phyloP scores from a whole-genome alignment of 2,113 vertebrate genomes.

The Elephas maximus region DNA sequence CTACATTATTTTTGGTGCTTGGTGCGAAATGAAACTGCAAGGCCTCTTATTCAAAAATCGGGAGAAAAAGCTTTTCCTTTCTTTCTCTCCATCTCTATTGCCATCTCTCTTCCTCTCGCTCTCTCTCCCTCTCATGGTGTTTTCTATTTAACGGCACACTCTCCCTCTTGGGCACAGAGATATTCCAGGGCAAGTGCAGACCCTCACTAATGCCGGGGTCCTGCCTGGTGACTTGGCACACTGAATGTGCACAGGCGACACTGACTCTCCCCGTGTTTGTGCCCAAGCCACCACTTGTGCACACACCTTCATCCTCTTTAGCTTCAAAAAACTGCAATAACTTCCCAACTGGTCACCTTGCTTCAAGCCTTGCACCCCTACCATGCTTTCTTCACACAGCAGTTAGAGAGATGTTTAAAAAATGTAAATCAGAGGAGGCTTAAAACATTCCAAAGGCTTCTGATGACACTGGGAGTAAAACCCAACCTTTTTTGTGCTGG shows the following conservation, averaged over 20 bases:
- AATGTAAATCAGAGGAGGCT: not conserved
- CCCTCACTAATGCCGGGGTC: not conserved
- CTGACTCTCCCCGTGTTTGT: not conserved
- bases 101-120: not conserved
- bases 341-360: not conserved
- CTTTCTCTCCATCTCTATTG: not conserved
- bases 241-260: not conserved
- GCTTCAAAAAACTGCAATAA: not conserved
- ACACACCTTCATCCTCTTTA: not conserved
- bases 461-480: not conserved
- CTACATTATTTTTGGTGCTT: not conserved
- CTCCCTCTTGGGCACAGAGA: not conserved
- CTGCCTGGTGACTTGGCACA: not conserved
- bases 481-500: not conserved
- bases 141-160: not conserved
- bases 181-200: not conserved
- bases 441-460: slow-evolving; percentile 34
- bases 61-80: not conserved
- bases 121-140: not conserved
- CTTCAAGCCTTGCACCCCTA: not conserved
- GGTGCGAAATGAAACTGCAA: not conserved
- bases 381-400: not conserved
- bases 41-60: not conserved
- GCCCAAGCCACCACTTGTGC: not conserved
- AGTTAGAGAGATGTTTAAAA: not conserved